Base-by-base conservation (phyloP, 2,888 invertebrate genomes). In the Volucella zonaria region DNA sequence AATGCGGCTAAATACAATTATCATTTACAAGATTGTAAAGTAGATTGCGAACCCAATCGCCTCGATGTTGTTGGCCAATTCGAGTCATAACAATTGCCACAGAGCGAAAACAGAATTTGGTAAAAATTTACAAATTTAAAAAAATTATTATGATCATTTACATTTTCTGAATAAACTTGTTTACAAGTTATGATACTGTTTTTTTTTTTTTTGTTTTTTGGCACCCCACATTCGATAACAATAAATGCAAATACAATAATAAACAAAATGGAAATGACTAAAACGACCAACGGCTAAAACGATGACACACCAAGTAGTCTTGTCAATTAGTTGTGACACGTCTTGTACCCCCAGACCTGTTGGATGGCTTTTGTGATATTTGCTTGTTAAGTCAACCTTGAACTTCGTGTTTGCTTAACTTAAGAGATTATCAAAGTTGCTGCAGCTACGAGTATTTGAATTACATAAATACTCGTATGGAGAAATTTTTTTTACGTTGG, bases 331-430 rank as follows among this genome's bases (percentile, higher is more conserved):
- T 68, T 73, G 49, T 77, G 76, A 66, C 66, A 77, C 61, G n/a
- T n/a, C n/a, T 66, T 64, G 38, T 38, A 31, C 31, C 31, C 31
- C 1, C 6, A 73, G 73, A 82, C 78, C 77, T 58, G 82, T 82
- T 78, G 38, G 43, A 47, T 73, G 31, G 52, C 52, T 62, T 61
- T 73, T 10, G 11, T 31, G 31, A 31, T 18, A 6, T 38, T 52
- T 38, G 43, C 11, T 43, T 42, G 14, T 49, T 6, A 23, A 40
- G 2, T 15, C 59, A 78, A 78, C 82, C 82, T 82, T 82, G 82
- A 82, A 82, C 82, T 82, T 82, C 67, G n/a, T 58, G 67, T 66
- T 54, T 68, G 47, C 49, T 67, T 31, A 74, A 61, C 31, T 40
- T 52, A 54, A 40, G 49, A 14, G 15, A 3, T 43, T 43, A 52